These are phyloP conservation scores for Carpatolechia fugitivella DNA, from an alignment of 2,888 invertebrate species.

Conservation along the genomic window DNA sequence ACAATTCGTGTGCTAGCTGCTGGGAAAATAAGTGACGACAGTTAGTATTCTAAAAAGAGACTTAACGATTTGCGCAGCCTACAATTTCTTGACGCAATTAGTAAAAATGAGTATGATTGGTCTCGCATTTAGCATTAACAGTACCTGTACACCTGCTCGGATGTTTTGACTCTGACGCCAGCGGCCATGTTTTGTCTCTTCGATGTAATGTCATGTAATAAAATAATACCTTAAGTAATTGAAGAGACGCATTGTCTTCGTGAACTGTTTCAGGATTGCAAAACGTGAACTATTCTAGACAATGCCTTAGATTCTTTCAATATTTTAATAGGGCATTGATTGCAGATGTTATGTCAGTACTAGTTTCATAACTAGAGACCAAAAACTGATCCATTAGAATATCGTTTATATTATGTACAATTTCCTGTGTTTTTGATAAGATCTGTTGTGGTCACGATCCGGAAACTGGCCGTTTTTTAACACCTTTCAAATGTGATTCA, in stretches of 20 bases:
- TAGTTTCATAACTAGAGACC: neutral
- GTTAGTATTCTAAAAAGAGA: too few relatives aligned
- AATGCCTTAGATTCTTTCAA: neutral
- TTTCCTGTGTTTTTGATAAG: conserved; percentile 2
- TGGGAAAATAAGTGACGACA: too few relatives aligned
- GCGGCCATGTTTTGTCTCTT: conserved; percentile 35
- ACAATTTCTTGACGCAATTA: too few relatives aligned
- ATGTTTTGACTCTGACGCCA: conserved; percentile 40
- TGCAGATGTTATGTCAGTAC: too few relatives aligned
- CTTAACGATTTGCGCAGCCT: too few relatives aligned
- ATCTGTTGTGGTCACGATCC: neutral
- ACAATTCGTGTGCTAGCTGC: too few relatives aligned
- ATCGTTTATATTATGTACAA: neutral
- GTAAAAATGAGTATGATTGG: neutral
- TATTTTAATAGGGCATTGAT: neutral
- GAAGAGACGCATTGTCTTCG: neutral
- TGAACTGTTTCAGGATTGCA: neutral
- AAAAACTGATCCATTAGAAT: neutral
- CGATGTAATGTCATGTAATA: conserved; percentile 16
- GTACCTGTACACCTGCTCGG: conserved; percentile 5
- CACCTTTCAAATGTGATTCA: conserved; percentile 2
- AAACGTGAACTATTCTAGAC: neutral
- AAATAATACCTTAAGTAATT: conserved; percentile 9
- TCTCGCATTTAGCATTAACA: neutral
- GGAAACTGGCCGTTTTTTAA: conserved; percentile 5